These are phyloP conservation scores for Hetaerina titia DNA, from an alignment of 2,888 invertebrate species.

Conservation along the genomic window DNA sequence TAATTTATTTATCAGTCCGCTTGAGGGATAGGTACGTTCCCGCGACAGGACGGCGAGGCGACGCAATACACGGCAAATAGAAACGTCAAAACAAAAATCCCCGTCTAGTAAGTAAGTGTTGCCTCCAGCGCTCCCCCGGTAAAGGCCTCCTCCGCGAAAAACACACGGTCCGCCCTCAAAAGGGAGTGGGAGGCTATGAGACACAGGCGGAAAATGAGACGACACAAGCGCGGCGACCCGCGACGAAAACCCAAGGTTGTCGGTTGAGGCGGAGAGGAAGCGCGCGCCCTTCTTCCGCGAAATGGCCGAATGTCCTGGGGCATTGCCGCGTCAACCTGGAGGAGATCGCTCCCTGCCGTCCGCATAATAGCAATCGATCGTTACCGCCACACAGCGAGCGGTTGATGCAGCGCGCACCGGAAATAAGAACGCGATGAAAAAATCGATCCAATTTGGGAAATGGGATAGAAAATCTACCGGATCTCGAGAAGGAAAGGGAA, in stretches of 20 bases:
- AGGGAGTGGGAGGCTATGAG: background rate
- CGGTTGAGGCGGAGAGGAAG: no score
- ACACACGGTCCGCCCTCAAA: background rate
- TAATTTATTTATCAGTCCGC: no score
- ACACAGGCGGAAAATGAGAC: background rate
- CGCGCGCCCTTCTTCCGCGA: background rate
- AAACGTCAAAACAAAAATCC: background rate
- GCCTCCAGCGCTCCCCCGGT: background rate
- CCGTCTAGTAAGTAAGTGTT: background rate
- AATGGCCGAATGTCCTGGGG: background rate
- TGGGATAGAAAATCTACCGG: background rate
- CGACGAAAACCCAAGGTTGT: no score
- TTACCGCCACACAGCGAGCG: background rate
- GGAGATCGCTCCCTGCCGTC: background rate
- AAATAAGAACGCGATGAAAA: background rate
- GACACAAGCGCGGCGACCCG: background rate
- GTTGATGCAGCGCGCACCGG: background rate
- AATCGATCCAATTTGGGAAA: conserved; percentile 1
- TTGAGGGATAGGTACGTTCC: no score
- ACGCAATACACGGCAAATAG: background rate
- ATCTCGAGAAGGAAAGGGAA: background rate
- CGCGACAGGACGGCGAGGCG: no score
- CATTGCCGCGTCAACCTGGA: background rate
- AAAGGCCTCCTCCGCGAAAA: background rate
- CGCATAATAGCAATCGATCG: background rate